phyloP scores from a whole-genome alignment of 2,797 vertebrate genomes.

The Natrix natrix region DNA sequence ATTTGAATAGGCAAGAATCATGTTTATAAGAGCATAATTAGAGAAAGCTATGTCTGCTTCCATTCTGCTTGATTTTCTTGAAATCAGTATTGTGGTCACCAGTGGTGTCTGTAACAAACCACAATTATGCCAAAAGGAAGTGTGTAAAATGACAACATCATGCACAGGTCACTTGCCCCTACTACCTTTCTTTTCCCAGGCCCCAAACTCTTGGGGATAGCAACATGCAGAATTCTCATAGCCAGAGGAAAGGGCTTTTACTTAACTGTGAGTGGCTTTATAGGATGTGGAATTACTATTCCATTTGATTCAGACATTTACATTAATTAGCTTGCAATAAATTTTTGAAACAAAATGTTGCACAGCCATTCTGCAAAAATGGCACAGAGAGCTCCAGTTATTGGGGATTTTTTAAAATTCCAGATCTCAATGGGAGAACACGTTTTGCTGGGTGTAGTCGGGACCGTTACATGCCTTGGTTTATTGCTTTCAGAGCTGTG shows the following conservation, averaged over 20 bases:
- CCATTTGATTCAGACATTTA: not conserved
- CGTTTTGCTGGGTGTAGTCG: not conserved
- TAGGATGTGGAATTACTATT: not conserved
- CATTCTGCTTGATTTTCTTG: not conserved
- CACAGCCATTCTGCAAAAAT: not conserved
- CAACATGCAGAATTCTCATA: not conserved
- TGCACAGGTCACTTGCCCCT: not conserved
- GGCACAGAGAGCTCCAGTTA: not conserved
- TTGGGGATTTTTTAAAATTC: not conserved
- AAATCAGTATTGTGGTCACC: not conserved
- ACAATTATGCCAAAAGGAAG: not conserved
- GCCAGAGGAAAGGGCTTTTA: not conserved
- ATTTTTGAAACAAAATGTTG: not conserved
- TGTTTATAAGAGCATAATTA: not conserved
- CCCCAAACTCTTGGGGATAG: not conserved
- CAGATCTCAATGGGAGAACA: not conserved
- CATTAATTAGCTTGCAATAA: not conserved
- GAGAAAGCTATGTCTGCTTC: not conserved
- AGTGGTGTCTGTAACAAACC: not conserved
- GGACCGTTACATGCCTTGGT: not conserved
- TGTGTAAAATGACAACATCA: not conserved
- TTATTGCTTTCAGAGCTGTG: not conserved
- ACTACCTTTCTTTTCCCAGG: not conserved
- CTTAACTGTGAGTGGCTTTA: not conserved
- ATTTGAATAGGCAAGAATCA: not conserved